Evolutionary conservation across 2,113 vertebrate genomes (phyloP).

Genomic region (Pomatostomus ruficeps): DNA sequence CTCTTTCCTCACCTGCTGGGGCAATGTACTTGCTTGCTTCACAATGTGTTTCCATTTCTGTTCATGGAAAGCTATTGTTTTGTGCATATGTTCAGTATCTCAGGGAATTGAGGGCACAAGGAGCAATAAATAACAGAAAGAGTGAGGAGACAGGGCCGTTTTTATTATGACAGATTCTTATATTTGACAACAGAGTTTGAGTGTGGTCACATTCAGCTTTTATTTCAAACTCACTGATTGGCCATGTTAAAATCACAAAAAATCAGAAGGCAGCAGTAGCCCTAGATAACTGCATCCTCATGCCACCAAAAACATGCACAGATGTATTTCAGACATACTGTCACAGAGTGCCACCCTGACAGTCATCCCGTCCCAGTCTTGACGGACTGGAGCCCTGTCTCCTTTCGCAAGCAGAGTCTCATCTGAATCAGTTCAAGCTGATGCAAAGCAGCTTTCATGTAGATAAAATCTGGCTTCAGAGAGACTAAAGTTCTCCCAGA

Average conservation of each 20-base stretch:
- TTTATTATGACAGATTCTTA: not conserved
- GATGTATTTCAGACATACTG: not conserved
- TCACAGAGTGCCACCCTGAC: not conserved
- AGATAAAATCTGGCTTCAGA: not conserved
- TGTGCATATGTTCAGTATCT: not conserved
- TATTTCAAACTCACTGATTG: not conserved
- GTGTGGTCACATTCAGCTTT: rapidly evolving
- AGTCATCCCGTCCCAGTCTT: not conserved
- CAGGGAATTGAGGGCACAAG: not conserved
- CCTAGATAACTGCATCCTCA: not conserved
- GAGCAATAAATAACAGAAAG: not conserved
- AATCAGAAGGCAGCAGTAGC: not conserved
- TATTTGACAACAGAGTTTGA: not conserved
- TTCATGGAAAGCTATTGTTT: not conserved
- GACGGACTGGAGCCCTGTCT: not conserved
- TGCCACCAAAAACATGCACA: not conserved
- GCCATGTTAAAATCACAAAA: not conserved
- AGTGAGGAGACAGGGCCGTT: not conserved
- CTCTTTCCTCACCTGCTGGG: not conserved
- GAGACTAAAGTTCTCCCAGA: not conserved
- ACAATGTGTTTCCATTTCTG: not conserved
- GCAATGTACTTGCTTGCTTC: not conserved
- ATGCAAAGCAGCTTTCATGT: not conserved
- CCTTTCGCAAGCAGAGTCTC: not conserved
- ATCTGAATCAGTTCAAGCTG: not conserved